Conservation (phyloP, 2,797 vertebrate species). For the Chelonia mydas region DNA sequence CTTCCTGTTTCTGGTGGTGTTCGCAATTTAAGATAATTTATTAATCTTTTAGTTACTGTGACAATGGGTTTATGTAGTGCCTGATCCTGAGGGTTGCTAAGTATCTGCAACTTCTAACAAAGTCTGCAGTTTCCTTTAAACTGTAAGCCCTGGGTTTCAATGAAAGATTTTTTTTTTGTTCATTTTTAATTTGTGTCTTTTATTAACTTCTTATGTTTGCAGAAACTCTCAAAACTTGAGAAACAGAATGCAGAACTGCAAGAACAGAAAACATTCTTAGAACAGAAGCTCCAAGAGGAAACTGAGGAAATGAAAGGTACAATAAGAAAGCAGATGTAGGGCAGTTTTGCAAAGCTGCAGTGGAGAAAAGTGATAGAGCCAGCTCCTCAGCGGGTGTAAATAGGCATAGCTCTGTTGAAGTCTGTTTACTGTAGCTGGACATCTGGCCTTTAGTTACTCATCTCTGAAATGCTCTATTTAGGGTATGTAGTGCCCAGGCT, state of each 20-base stretch:
- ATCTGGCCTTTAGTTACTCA: not conserved
- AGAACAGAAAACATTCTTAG: slow-evolving; percentile 84
- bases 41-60: not conserved
- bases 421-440: not conserved
- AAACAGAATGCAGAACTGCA: slow-evolving; percentile 81
- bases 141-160: not conserved
- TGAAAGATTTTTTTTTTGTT: not conserved
- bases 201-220: not conserved
- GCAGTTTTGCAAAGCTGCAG: not conserved
- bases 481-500: not conserved
- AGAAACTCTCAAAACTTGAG: slow-evolving; percentile 85
- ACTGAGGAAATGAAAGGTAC: slow-evolving; percentile 88
- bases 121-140: not conserved
- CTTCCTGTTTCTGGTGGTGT: not conserved
- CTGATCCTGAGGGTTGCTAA: not conserved
- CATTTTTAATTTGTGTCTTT: not conserved
- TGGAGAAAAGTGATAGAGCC: not conserved
- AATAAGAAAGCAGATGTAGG: not conserved
- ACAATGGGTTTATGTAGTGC: not conserved
- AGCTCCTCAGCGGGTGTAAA: not conserved
- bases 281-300: slow-evolving; percentile 83
- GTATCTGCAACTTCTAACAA: not conserved
- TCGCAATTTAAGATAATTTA: not conserved
- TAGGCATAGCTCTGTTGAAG: not conserved
- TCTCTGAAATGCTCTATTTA: not conserved